phyloP scores from a whole-genome alignment of 64 coral and sea anemone genomes.

The Hydrozoanthus tunicans region DNA sequence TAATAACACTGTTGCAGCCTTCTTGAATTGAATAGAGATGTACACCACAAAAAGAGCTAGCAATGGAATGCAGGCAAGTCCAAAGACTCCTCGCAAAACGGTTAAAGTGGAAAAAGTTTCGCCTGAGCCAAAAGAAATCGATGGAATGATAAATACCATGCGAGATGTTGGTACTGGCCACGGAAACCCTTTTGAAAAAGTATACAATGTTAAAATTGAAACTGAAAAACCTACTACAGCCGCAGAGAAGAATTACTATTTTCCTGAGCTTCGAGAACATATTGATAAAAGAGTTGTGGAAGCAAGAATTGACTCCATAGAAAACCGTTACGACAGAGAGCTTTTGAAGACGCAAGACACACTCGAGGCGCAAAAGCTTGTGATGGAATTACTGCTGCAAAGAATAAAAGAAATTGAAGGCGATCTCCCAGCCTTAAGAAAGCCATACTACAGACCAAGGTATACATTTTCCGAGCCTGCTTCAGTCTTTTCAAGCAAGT shows the following conservation, averaged over 20 bases:
- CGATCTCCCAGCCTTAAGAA: constrained; percentile 21
- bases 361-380: constrained; percentile 44
- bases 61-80: constrained; percentile 23
- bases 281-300: constrained; percentile 48
- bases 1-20: neutral
- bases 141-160: constrained; percentile 50
- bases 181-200: constrained; percentile 55
- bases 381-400: constrained; percentile 46
- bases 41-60: constrained; percentile 39
- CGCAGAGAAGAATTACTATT: constrained; percentile 29
- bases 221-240: constrained; percentile 32
- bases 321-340: constrained; percentile 59
- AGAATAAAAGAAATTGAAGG: constrained; percentile 52
- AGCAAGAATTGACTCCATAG: constrained; percentile 48
- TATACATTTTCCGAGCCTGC: constrained; percentile 7
- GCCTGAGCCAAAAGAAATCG: constrained; percentile 36
- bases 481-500: constrained; percentile 35
- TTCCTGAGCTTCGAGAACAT: constrained; percentile 49
- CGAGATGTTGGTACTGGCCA: constrained; percentile 15
- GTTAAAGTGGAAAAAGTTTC: constrained; percentile 45
- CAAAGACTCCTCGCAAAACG: constrained; percentile 38
- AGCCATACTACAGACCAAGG: constrained; percentile 25
- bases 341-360: constrained; percentile 23
- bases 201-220: constrained; percentile 50
- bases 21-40: constrained; percentile 5